These are phyloP conservation scores for Anoncus sp. DNA, from an alignment of 2,888 invertebrate genomes.

Conservation along the genomic window DNA sequence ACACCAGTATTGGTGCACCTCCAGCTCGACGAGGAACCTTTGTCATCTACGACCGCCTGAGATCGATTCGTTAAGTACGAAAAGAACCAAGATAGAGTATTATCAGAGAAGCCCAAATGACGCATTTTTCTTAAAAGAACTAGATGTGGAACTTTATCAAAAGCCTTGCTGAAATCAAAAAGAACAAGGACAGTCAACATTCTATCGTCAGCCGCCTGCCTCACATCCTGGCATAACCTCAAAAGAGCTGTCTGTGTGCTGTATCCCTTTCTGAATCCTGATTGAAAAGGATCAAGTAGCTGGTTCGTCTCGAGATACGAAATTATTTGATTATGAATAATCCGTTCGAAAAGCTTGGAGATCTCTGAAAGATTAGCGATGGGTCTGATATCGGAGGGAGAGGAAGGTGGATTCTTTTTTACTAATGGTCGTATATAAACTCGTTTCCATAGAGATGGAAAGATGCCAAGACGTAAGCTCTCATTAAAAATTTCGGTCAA, in stretches of 20 bases:
- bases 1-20: background rate
- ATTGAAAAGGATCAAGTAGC: no score
- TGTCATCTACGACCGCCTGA: constrained; percentile 14
- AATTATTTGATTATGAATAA: no score
- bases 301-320: no score
- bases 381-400: no score
- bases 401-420: no score
- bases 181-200: background rate
- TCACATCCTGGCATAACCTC: background rate
- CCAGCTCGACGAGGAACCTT: background rate
- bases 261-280: background rate
- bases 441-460: no score
- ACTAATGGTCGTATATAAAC: no score
- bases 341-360: no score
- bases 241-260: background rate
- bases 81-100: background rate
- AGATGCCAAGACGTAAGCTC: no score
- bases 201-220: background rate
- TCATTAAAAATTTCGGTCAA: no score
- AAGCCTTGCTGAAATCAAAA: no score
- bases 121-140: background rate
- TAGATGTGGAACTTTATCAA: background rate
- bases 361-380: no score
- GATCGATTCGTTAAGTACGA: constrained; percentile 1
- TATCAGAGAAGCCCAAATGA: background rate